Percentiles rank a stretch among this genome's conserved stretches.
Evolutionary conservation across 1,140 invertebrate species (phyloP).

Genomic region (Ctenoplectra terminalis): DNA sequence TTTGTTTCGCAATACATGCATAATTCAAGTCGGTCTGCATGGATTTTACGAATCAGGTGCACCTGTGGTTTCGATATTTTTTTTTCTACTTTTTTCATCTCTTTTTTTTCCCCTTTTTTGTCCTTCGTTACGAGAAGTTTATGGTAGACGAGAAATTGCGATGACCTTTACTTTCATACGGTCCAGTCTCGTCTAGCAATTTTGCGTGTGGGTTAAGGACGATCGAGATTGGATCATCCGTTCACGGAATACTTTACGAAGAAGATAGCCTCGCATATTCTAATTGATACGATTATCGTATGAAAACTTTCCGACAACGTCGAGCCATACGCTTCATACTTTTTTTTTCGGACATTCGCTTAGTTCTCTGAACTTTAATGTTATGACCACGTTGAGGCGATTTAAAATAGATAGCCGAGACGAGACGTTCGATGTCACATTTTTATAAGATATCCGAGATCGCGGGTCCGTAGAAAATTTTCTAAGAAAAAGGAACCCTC

Average conservation of each 20-base stretch:
- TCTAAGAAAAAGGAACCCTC: neutral
- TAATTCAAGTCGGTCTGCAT: constrained; percentile 13
- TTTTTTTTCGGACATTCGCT: neutral
- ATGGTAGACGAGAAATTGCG: neutral
- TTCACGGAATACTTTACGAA: neutral
- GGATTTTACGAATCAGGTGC: neutral
- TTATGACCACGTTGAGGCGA: neutral
- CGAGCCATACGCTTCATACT: neutral
- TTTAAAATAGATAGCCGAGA: neutral
- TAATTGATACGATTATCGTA: constrained; percentile 46
- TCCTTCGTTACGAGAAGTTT: accelerated
- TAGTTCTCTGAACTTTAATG: neutral
- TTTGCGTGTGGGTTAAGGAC: neutral
- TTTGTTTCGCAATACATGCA: constrained; percentile 19
- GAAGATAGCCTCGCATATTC: constrained; percentile 20
- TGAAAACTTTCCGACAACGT: constrained; percentile 49
- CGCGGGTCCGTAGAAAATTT: neutral
- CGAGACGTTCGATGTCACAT: too few species aligned
- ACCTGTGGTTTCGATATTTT: neutral
- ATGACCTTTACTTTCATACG: neutral
- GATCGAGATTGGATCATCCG: neutral
- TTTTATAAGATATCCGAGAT: neutral
- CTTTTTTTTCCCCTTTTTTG: neutral
- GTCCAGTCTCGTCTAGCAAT: too few species aligned
- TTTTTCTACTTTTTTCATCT: too few species aligned